Percentiles rank a stretch among this genome's conserved stretches.
phyloP scores from a whole-genome alignment of 2,797 vertebrate species.

The Allobates femoralis region DNA sequence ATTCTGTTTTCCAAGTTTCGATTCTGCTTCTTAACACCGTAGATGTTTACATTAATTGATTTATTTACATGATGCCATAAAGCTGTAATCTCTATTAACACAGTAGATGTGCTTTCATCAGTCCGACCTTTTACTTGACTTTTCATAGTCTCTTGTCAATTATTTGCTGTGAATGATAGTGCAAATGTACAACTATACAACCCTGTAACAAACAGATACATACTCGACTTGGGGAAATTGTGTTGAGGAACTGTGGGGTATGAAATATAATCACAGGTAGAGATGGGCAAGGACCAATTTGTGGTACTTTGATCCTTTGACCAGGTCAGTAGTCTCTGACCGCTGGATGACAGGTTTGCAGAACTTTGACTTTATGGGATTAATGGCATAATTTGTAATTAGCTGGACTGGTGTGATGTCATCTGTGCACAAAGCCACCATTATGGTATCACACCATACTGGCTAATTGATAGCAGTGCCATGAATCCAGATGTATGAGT shows the following conservation, averaged over 20 bases:
- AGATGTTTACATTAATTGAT: neutral
- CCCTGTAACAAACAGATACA: neutral
- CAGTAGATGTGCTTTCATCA: neutral
- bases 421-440: too few species aligned
- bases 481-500: too few species aligned
- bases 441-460: too few species aligned
- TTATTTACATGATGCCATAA: neutral
- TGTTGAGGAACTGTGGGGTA: neutral
- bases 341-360: too few species aligned
- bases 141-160: neutral
- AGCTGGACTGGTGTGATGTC: too few species aligned
- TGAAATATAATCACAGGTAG: neutral
- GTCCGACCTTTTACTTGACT: neutral
- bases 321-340: too few species aligned
- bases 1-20: neutral
- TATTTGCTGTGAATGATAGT: neutral
- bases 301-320: too few species aligned
- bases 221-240: neutral
- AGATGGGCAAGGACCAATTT: too few species aligned
- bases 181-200: neutral
- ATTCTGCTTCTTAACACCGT: neutral
- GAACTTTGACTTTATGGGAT: too few species aligned
- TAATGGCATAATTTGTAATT: too few species aligned
- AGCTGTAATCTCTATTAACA: neutral
- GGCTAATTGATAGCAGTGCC: too few species aligned